Percentiles rank a stretch among this genome's conserved stretches.
These are phyloP conservation scores for Cheilosia soror DNA, from an alignment of 2,888 invertebrate species.

Conservation along the genomic window DNA sequence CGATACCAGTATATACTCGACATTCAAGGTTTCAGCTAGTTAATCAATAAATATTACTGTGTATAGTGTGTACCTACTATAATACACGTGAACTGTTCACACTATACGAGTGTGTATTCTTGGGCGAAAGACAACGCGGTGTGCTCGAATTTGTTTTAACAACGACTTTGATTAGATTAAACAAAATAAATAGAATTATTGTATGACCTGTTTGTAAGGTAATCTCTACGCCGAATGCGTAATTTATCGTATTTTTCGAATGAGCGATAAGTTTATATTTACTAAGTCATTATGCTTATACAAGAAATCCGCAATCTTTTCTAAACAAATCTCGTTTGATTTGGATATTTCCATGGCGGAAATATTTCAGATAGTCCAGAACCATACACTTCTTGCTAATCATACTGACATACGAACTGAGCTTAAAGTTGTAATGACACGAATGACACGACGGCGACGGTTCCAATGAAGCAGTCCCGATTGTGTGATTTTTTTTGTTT, in stretches of 20 bases:
- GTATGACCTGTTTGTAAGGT: slow-evolving; percentile 50
- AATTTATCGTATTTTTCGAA: slow-evolving; percentile 55
- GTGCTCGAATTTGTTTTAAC: slow-evolving; percentile 35
- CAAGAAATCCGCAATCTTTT: background rate
- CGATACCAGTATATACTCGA: slow-evolving; percentile 56
- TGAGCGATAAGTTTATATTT: slow-evolving; percentile 52
- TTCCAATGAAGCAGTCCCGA: background rate
- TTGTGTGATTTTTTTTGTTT: background rate
- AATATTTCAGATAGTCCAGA: background rate
- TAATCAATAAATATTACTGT: slow-evolving; percentile 66
- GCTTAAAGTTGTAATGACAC: background rate
- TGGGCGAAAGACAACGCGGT: slow-evolving; percentile 17
- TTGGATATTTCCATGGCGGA: slow-evolving; percentile 13
- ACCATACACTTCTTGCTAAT: background rate
- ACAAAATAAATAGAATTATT: slow-evolving; percentile 16
- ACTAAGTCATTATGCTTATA: slow-evolving; percentile 23
- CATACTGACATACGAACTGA: background rate
- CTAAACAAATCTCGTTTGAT: slow-evolving; percentile 27
- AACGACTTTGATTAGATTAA: slow-evolving; percentile 52
- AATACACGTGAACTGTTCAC: slow-evolving; percentile 33
- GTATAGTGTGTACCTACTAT: background rate
- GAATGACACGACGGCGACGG: background rate
- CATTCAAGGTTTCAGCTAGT: slow-evolving; percentile 48
- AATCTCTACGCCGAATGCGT: slow-evolving; percentile 45
- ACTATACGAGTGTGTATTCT: slow-evolving; percentile 33